phyloP scores from a whole-genome alignment of 2,113 vertebrate species.

The Nothocercus nigrocapillus region DNA sequence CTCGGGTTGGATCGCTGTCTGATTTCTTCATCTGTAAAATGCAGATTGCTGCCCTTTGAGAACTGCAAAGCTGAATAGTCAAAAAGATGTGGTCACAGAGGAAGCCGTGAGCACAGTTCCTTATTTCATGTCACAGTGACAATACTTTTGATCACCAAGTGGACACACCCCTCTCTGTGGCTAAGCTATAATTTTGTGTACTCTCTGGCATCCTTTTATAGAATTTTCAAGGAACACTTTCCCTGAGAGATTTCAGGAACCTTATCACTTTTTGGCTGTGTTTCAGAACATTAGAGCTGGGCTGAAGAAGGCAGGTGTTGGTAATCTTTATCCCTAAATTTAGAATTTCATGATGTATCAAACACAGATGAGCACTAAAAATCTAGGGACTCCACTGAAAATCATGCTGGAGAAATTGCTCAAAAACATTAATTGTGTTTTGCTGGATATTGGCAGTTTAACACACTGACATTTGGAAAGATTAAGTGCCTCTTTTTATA shows the following conservation, averaged over 20 bases:
- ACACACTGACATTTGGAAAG: not conserved
- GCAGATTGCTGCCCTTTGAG: not conserved
- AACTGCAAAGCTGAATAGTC: not conserved
- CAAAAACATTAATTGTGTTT: not conserved
- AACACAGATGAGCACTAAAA: not conserved
- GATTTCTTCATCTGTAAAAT: fast-evolving
- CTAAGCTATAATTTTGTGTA: fast-evolving
- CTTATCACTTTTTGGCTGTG: not conserved
- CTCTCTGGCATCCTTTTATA: fast-evolving
- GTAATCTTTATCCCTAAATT: not conserved
- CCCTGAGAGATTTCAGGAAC: fast-evolving
- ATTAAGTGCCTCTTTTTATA: not conserved
- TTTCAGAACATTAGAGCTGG: not conserved
- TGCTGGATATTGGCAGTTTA: not conserved
- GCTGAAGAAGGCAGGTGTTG: not conserved
- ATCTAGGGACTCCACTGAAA: not conserved
- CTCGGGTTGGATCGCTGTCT: not conserved
- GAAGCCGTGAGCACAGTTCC: not conserved
- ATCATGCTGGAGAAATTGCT: not conserved
- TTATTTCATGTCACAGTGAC: not conserved
- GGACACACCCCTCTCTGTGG: fast-evolving
- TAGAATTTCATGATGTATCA: not conserved
- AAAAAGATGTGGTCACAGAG: not conserved
- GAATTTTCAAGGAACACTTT: not conserved
- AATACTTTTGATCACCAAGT: not conserved